Base-by-base conservation (phyloP, 1,140 invertebrate genomes). In the Oscheius sp. region DNA sequence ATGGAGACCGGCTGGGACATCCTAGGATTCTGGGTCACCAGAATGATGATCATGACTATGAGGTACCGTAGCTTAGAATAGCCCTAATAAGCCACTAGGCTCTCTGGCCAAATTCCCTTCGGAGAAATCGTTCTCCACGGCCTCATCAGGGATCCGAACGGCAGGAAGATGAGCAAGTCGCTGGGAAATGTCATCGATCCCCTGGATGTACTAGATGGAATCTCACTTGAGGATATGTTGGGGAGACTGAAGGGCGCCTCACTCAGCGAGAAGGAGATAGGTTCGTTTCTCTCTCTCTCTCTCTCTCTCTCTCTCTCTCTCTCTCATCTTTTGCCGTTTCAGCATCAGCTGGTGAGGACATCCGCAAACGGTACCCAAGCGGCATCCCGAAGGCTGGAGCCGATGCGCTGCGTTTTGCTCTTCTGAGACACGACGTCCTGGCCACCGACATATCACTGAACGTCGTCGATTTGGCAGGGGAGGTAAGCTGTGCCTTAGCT, bases 1-100 rank as follows among this genome's bases (percentile, higher is more conserved):
- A 86, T 99, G 78, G 96, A 99, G 87, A 99, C 97, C 3, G 96
- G 97, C 1, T 93, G 97, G 85, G 96, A 99, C 85, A 99, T 99
- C 81, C 86, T 99, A 20, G 98, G 97, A 88, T 99, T 99, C 86
- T 99, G 97, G 97, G 96, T 3, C 93, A 94, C 0, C 13, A 1
- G 73, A 58, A 77, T 77, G 75, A 52, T 82, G 68, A 31, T 88
- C 23, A n/a, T 76, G 20, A 74, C 66, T n/a, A 29, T 63, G 38
- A 74, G 68, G 42, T 32, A n/a, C n/a, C n/a, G n/a, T n/a, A n/a
- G n/a, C n/a, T n/a, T n/a, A n/a, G n/a, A n/a, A n/a, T n/a, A n/a
- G n/a, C n/a, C n/a, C n/a, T n/a, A n/a, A n/a, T n/a, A 23, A 4
- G 55, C 20, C 20, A 28, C 62, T 75, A 26, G 15, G 61, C 76